Base-by-base conservation (phyloP, 2,888 invertebrate species). In the Perdita meconis region DNA sequence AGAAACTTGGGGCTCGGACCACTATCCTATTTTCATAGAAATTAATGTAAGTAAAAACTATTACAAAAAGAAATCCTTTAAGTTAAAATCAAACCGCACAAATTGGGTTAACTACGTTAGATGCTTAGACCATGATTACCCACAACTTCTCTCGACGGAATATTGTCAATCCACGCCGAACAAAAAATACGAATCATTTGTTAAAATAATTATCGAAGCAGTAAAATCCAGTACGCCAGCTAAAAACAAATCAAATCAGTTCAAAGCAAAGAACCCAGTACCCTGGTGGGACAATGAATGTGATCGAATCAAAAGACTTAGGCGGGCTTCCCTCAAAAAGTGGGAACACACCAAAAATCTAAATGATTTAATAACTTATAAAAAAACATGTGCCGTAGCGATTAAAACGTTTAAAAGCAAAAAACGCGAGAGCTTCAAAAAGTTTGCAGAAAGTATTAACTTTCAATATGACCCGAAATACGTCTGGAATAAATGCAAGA, bases 401-500 rank as follows among this genome's bases (percentile, higher is more conserved):
- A 55, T n/a, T 6, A 53, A 26, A 64, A 42, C 6, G 1, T 40
- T 24, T 4, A 53, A 53, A 24, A 42, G 1, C 6, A 64, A 64
- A 12, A 53, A 42, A 30, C n/a, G n/a, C n/a, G 19, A 42, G 16
- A n/a, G 16, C 4, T 53, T 38, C 12, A 53, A 42, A 42, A 22
- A 40, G 13, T 53, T 53, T 53, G 1, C 40, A 22, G 40, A 38
- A 40, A 38, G 57, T 24, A 40, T 57, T 10, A 55, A 16, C 16
- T 22, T 47, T 47, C 30, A 30, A 2, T 38, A 40, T 22, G 22
- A 13, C 13, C 19, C 40, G 13, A 40, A 19, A 22, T 40, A 42
- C 19, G 40, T 40, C 16, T 57, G 57, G 57, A 38, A 57, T 6
- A 57, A 47, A 47, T 47, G 19, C 19, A 57, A 36, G 19, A 57